Evolutionary conservation across 1,140 invertebrate species (phyloP), one percentile per base, ranked within the genome.

Genomic region (Streblospio benedicti): DNA sequence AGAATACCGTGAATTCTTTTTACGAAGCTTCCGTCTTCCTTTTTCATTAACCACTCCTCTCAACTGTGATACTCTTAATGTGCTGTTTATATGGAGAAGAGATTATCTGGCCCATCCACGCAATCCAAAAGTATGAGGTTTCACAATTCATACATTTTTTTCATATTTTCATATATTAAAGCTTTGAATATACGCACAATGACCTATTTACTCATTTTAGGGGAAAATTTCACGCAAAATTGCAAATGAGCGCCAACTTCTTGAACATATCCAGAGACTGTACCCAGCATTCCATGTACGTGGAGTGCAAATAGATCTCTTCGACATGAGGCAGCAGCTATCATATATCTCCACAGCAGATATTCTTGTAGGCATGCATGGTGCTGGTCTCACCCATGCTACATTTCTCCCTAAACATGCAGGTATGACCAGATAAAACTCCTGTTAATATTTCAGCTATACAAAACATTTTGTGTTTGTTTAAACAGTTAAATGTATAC

Each of bases 381-480:
- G 95, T n/a, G 92, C 94, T 60, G 94, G 94, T 0, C 74, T 98
- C n/a, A 93, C 93, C 0, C 93, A 97, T 80, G 76, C 92, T 25
- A 77, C 98, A 55, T 97, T 97, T 77, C 79, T 97, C 64, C 94
- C 95, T 0, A 87, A 93, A 75, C 96, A 93, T 90, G 93, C 89
- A 25, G 87, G 85, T n/a, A n/a, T n/a, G n/a, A n/a, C n/a, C n/a
- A n/a, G n/a, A n/a, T n/a, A n/a, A n/a, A n/a, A n/a, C n/a, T n/a
- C n/a, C n/a, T n/a, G n/a, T n/a, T n/a, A n/a, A n/a, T n/a, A n/a
- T n/a, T n/a, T n/a, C n/a, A n/a, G n/a, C n/a, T n/a, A n/a, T n/a
- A n/a, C n/a, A n/a, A n/a, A n/a, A n/a, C n/a, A n/a, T n/a, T n/a
- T n/a, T n/a, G n/a, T n/a, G n/a, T n/a, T n/a, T n/a, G n/a, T n/a